These are phyloP conservation scores for Drosophila tsacasi DNA, from an alignment of 1,140 invertebrate species.

Conservation along the genomic window DNA sequence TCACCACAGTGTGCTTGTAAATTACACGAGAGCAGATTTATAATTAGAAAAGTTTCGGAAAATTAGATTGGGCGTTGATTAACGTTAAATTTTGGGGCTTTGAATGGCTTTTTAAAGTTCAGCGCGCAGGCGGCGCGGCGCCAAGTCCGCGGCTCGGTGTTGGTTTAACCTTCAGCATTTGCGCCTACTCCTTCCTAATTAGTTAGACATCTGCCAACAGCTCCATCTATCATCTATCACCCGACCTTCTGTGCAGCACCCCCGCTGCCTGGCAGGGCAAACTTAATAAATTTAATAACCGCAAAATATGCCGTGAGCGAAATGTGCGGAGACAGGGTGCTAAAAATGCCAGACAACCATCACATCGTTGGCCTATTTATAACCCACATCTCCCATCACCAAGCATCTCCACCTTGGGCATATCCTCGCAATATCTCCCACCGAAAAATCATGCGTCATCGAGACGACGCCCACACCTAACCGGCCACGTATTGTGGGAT, in stretches of 20 bases:
- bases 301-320: slow-evolving; percentile 47
- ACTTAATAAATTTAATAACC: slow-evolving; percentile 73
- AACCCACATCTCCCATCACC: slow-evolving; percentile 38
- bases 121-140: neutral
- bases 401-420: slow-evolving; percentile 14
- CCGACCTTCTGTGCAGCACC: slow-evolving; percentile 18
- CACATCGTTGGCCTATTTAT: slow-evolving; percentile 61
- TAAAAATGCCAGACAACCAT: slow-evolving; percentile 59
- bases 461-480: slow-evolving; percentile 34
- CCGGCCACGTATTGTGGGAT: slow-evolving; percentile 33
- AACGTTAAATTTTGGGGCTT: slow-evolving; percentile 20
- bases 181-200: slow-evolving; percentile 55
- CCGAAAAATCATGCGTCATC: slow-evolving; percentile 61
- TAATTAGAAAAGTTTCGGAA: slow-evolving; percentile 67
- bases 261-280: slow-evolving; percentile 17
- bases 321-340: slow-evolving; percentile 30
- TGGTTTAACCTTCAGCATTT: neutral
- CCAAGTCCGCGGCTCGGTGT: neutral
- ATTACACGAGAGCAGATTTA: slow-evolving; percentile 51
- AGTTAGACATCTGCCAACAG: slow-evolving; percentile 54
- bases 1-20: slow-evolving; percentile 40
- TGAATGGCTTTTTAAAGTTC: slow-evolving; percentile 34
- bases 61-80: slow-evolving; percentile 53
- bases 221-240: slow-evolving; percentile 67
- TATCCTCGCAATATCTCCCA: neutral